Conservation (phyloP, 2,888 invertebrate species). For the Muscina levida region DNA sequence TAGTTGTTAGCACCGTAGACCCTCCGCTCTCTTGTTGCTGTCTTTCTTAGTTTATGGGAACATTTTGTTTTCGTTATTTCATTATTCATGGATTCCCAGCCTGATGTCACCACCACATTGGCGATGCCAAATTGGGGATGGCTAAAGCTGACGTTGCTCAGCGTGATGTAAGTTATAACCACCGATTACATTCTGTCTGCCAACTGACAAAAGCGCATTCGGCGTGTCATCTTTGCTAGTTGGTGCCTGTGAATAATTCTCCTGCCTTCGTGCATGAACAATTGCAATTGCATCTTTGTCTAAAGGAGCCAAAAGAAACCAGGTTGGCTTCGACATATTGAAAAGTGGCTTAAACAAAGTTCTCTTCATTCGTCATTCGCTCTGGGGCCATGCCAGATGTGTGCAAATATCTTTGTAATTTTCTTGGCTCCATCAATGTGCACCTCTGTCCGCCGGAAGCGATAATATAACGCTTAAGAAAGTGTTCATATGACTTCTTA, state of each 20-base stretch:
- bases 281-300: conserved; percentile 52
- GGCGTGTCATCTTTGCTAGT: conserved; percentile 22
- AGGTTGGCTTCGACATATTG: conserved; percentile 42
- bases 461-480: conserved; percentile 53
- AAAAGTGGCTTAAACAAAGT: conserved; percentile 27
- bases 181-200: conserved; percentile 54
- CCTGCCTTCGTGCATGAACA: conserved; percentile 38
- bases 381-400: conserved; percentile 30
- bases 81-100: conserved; percentile 24
- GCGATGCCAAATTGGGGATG: conserved; percentile 44
- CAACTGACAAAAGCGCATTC: conserved; percentile 43
- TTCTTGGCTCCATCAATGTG: conserved; percentile 1
- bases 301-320: conserved; percentile 27
- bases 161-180: conserved; percentile 62
- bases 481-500: conserved; percentile 9
- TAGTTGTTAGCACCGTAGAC: no score
- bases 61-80: conserved; percentile 12
- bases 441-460: conserved; percentile 37
- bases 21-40: no score
- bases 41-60: no score
- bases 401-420: conserved; percentile 29
- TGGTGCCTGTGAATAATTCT: conserved; percentile 41
- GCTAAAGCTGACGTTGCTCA: conserved; percentile 51
- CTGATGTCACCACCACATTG: conserved; percentile 57
- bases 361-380: conserved; percentile 37